Conservation (phyloP, 1,140 invertebrate species). For the Atta colombica region DNA sequence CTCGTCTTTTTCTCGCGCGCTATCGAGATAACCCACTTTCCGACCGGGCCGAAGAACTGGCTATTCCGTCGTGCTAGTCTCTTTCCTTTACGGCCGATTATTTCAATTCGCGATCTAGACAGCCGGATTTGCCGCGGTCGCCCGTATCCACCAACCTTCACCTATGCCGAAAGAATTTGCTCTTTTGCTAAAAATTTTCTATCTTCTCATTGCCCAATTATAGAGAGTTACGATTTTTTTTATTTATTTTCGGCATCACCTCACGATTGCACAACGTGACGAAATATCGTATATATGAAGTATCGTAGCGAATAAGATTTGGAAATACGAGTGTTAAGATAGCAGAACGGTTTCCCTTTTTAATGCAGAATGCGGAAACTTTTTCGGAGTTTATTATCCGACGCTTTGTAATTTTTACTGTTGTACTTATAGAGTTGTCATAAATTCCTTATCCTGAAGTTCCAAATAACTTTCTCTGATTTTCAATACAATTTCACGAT, state of each 20-base stretch:
- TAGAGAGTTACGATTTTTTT: constrained; percentile 10
- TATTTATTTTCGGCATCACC: neutral
- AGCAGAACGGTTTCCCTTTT: neutral
- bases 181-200: neutral
- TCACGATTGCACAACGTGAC: neutral
- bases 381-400: neutral
- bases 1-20: constrained; percentile 41
- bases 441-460: too few species aligned
- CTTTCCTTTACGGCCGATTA: neutral
- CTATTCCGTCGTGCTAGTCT: neutral
- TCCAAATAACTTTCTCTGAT: too few species aligned
- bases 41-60: neutral
- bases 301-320: neutral
- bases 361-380: neutral
- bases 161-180: neutral
- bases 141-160: neutral
- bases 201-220: neutral
- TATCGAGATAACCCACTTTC: constrained; percentile 59
- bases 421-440: too few species aligned
- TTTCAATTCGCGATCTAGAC: neutral
- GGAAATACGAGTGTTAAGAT: neutral
- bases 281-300: neutral
- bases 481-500: too few species aligned
- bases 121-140: neutral
- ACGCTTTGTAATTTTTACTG: neutral